phyloP scores from a whole-genome alignment of 1,140 invertebrate species.

The Heliothis virescens region DNA sequence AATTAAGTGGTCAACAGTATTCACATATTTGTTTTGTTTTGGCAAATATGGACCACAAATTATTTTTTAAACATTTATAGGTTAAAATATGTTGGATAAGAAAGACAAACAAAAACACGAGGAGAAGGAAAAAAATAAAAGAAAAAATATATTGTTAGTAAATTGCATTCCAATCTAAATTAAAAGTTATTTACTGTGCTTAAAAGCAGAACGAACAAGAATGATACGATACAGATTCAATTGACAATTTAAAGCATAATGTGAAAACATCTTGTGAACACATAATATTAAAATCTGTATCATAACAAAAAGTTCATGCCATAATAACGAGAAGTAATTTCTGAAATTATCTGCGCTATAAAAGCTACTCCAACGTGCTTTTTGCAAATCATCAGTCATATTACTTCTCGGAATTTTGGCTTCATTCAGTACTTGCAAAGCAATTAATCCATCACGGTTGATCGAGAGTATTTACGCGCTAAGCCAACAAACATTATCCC shows the following conservation, averaged over 20 bases:
- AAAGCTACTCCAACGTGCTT: too few relatives aligned
- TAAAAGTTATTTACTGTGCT: constrained; percentile 34
- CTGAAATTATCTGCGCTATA: too few relatives aligned
- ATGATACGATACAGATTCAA: neutral
- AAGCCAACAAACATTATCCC: neutral
- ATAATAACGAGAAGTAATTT: too few relatives aligned
- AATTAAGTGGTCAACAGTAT: constrained; percentile 62
- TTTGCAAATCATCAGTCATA: too few relatives aligned
- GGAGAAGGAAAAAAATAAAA: constrained; percentile 57
- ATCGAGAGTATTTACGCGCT: neutral
- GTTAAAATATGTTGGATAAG: neutral
- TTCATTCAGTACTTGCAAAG: neutral
- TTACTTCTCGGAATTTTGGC: too few relatives aligned
- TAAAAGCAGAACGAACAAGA: constrained; percentile 12
- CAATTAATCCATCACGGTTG: neutral
- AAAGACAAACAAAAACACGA: constrained; percentile 66
- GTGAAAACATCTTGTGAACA: neutral
- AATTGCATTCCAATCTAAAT: constrained; percentile 48
- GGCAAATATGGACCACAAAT: too few relatives aligned
- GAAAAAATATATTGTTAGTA: constrained; percentile 70
- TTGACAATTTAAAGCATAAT: neutral
- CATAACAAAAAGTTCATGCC: neutral
- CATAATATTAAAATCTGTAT: neutral
- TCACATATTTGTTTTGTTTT: constrained; percentile 28
- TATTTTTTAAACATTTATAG: too few relatives aligned